Conservation (phyloP, 2,797 vertebrate species). For the Mastacembelus armatus region DNA sequence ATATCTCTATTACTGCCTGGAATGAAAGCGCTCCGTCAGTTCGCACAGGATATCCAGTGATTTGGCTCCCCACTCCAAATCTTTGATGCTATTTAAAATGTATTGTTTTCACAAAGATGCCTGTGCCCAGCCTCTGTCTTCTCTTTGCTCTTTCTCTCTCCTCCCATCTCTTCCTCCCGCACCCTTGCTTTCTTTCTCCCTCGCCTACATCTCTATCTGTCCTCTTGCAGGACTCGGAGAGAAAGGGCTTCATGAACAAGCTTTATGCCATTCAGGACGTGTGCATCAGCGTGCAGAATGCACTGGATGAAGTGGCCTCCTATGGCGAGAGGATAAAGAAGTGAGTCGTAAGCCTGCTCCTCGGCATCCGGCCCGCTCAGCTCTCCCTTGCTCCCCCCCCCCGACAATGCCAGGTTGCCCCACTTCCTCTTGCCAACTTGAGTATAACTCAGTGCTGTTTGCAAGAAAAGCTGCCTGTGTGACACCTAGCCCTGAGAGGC, state of each 20-base stretch:
- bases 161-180: slow-evolving; percentile 42
- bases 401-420: slow-evolving; percentile 60
- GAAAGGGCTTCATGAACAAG: slow-evolving; percentile 98
- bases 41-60: slow-evolving; percentile 76
- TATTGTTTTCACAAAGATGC: slow-evolving; percentile 78
- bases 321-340: slow-evolving; percentile 98
- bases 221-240: slow-evolving; percentile 92
- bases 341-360: slow-evolving; percentile 87
- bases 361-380: slow-evolving; percentile 67
- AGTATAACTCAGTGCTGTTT: slow-evolving; percentile 51
- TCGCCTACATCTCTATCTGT: slow-evolving; percentile 75
- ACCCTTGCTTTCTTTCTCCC: slow-evolving; percentile 55
- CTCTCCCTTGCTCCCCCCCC: slow-evolving; percentile 48
- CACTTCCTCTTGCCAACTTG: slow-evolving; percentile 59
- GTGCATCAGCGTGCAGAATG: slow-evolving; percentile 96
- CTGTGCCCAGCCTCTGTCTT: slow-evolving; percentile 73
- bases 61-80: slow-evolving; percentile 80
- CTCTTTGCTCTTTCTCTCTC: slow-evolving; percentile 47
- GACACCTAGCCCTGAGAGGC: slow-evolving; percentile 45
- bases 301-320: slow-evolving; percentile 96
- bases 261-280: slow-evolving; percentile 98
- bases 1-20: slow-evolving; percentile 80
- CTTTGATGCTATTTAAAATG: slow-evolving; percentile 80
- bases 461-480: slow-evolving; percentile 59
- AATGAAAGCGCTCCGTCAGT: slow-evolving; percentile 74